Evolutionary conservation across 2,113 vertebrate species (phyloP), one percentile per base, ranked within the genome.

Genomic region (Chinchilla lanigera): DNA sequence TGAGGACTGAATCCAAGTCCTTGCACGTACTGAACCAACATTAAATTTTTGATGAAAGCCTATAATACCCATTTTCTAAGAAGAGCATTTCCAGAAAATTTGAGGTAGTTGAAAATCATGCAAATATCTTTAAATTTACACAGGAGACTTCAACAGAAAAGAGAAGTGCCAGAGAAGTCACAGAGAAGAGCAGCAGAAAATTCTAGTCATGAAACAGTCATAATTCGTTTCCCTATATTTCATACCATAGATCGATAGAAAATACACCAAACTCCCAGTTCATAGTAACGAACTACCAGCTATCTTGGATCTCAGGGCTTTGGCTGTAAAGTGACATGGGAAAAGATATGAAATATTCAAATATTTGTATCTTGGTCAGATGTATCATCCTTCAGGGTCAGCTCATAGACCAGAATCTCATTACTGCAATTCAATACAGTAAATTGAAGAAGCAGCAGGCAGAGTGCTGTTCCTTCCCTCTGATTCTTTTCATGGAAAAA

Each of bases 341-440:
- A 20, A 91, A 20, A 12, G 13, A 89, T 47, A 85, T 44, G 16
- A 89, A 95, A 83, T 78, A 95, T 75, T 94, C 17, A 93, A 44
- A 78, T 93, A 26, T 75, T 94, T 75, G 97, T 16, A 95, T n/a
- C n/a, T 93, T 44, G 14, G 60, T 90, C 78, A 96, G 91, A 84
- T 58, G 20, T 86, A 33, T 90, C 54, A 92, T 67, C 58, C 41
- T 85, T 92, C 65, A 52, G 47, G 33, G 54, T 90, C 81, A 90
- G 41, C 22, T 90, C 81, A 71, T 35, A 93, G 52, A 83, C 30
- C 35, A 54, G 69, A 93, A 58, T 89, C 19, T 35, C 54, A 85
- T 88, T n/a, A 44, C n/a, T 17, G 41, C 10, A 95, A 95, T 93
- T 92, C 26, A 60, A 38, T 44, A 80, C 38, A 56, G 50, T 38